phyloP scores from a whole-genome alignment of 2,113 vertebrate genomes.

The Lophotis ruficrista region DNA sequence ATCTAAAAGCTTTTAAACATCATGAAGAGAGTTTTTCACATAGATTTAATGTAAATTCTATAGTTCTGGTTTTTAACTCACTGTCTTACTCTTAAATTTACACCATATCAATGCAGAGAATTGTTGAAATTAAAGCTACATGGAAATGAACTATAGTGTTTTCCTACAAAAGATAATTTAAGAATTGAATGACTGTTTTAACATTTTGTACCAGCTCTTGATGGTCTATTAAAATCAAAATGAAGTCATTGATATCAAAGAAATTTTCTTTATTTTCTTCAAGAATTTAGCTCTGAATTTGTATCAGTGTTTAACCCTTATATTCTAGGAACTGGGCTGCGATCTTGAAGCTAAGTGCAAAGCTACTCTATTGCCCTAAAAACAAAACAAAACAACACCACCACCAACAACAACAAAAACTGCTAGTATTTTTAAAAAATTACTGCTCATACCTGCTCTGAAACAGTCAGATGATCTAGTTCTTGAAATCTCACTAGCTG shows the following conservation, averaged over 20 bases:
- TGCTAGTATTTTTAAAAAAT: not conserved
- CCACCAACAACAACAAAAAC: accelerated
- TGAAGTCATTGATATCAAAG: not conserved
- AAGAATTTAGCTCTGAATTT: not conserved
- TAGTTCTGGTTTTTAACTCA: not conserved
- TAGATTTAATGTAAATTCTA: not conserved
- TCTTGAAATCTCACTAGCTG: not conserved
- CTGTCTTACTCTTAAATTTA: not conserved
- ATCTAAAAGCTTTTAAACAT: not conserved
- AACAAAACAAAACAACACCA: not conserved
- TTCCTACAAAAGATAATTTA: not conserved
- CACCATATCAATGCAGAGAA: not conserved
- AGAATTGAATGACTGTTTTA: not conserved
- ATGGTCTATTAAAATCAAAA: not conserved
- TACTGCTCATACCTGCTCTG: not conserved
- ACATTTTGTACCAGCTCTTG: not conserved
- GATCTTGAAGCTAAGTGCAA: not conserved
- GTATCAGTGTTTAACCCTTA: not conserved
- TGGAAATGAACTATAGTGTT: not conserved
- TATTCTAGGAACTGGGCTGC: not conserved
- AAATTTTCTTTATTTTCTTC: not conserved
- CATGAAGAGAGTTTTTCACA: not conserved
- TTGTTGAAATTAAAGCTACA: not conserved
- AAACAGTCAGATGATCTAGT: not conserved
- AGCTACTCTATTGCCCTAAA: not conserved